Conservation (phyloP, 1,140 invertebrate genomes). For the Drosophila lowei region DNA sequence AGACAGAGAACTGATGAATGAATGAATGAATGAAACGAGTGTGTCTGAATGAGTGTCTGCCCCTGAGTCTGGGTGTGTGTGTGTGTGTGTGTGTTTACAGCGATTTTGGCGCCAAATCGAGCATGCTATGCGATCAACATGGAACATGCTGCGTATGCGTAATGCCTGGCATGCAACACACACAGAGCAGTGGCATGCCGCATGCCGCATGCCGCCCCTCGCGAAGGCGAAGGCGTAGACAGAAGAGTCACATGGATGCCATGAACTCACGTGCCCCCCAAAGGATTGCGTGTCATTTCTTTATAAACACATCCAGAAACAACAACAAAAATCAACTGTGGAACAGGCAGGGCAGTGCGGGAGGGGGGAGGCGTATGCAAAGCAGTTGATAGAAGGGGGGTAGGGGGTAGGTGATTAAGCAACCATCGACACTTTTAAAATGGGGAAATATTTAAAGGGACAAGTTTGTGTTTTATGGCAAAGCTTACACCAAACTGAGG, state of each 20-base stretch:
- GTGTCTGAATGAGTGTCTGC: constrained; percentile 39
- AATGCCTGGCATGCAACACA: constrained; percentile 61
- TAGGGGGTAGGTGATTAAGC: constrained; percentile 19
- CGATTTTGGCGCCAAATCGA: constrained; percentile 76
- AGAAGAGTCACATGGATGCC: constrained; percentile 40
- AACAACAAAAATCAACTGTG: not conserved
- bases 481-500: too few species aligned
- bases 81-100: constrained; percentile 38
- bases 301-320: constrained; percentile 70
- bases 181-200: not conserved
- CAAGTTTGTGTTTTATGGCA: constrained; percentile 8
- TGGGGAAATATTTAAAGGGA: constrained; percentile 7
- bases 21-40: constrained; percentile 53
- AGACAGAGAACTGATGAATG: constrained; percentile 49
- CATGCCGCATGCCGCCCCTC: not conserved
- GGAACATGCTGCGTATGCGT: constrained; percentile 72
- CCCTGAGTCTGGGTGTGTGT: constrained; percentile 19
- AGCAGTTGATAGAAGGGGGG: constrained; percentile 3
- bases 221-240: constrained; percentile 26
- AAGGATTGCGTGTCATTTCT: constrained; percentile 80
- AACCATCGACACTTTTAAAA: constrained; percentile 44
- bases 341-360: too few species aligned
- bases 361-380: too few species aligned
- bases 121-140: constrained; percentile 68
- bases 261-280: constrained; percentile 47